Evolutionary conservation across 2,797 vertebrate genomes (phyloP), one percentile per base, ranked within the genome.

Genomic region (Eulemur albifrons): DNA sequence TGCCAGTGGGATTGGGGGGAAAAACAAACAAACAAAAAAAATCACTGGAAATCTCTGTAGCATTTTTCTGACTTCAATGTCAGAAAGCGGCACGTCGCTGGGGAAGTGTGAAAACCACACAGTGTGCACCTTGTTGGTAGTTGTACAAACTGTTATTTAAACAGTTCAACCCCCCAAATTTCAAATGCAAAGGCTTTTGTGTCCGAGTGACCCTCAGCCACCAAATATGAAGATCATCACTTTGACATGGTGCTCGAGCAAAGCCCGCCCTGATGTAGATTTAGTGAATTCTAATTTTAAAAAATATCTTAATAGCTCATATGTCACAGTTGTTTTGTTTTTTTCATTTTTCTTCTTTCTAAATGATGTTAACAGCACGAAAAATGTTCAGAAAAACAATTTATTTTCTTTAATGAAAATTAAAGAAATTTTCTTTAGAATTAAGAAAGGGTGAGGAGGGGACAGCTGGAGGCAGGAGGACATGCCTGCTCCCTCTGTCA

Each of bases 371-470:
- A 77, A 97, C 32, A 76, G 75, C 5, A 57, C 50, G 3, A 97
- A 70, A 79, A 95, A 97, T 88, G 73, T 94, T 88, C 75, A 95
- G 69, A 92, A 93, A 85, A 79, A 96, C 65, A 95, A 40, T 87
- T 61, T 63, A 94, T 93, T 97, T 97, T 97, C 97, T 97, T 98
- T 97, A 97, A 97, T 95, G 97, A 97, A 97, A 98, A 95, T 76
- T 77, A 95, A 57, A 25, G 54, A 25, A 97, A 98, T 96, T 81
- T 95, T 88, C 88, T 97, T 97, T 96, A 79, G 86, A 84, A 95
- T 96, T 97, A 92, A 93, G 82, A 95, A 87, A 61, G 25, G 54
- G 65, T n/a, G 69, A 69, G 27, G 3, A 69, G 17, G 73, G 38
- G 69, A 85, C 2, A 88, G 20, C 54, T 54, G 5, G 23, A 15